Percentiles rank a stretch among this genome's conserved stretches.
Evolutionary conservation across 2,113 vertebrate genomes (phyloP).

Genomic region (Odocoileus virginianus): DNA sequence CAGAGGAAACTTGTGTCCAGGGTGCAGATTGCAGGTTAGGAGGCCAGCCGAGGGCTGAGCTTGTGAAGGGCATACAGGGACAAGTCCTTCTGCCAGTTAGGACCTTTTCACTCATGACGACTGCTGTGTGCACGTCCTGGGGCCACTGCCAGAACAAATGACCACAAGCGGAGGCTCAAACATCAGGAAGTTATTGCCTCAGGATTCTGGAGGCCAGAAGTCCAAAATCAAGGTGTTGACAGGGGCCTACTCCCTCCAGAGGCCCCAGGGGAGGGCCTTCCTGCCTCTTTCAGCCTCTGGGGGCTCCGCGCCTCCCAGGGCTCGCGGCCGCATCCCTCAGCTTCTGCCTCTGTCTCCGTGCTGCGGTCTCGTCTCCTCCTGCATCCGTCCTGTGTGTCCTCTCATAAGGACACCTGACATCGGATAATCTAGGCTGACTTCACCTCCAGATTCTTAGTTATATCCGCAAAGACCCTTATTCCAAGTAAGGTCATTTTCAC

Average conservation of each 20-base stretch:
- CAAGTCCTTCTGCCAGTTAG: not conserved
- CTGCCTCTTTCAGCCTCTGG: not conserved
- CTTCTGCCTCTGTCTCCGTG: not conserved
- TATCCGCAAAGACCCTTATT: not conserved
- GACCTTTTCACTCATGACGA: too few species aligned
- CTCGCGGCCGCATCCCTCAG: fast-evolving
- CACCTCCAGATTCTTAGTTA: not conserved
- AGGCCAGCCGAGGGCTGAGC: fast-evolving
- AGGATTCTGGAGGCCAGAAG: not conserved
- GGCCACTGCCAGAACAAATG: too few species aligned
- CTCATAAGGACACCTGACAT: not conserved
- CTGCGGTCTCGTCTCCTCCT: fast-evolving
- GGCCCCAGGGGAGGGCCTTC: not conserved
- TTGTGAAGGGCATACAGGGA: not conserved
- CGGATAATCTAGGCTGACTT: not conserved
- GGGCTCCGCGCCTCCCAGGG: fast-evolving
- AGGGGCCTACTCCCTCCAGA: fast-evolving
- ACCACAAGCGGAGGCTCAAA: too few species aligned
- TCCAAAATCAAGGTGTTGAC: not conserved
- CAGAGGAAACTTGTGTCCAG: fast-evolving
- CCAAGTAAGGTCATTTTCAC: not conserved
- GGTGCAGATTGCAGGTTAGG: fast-evolving
- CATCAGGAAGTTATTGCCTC: not conserved
- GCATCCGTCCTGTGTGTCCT: not conserved
- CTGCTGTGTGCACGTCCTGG: not conserved